These are phyloP conservation scores for Zaprionus bogoriensis DNA, from an alignment of 2,888 invertebrate species.

Conservation along the genomic window DNA sequence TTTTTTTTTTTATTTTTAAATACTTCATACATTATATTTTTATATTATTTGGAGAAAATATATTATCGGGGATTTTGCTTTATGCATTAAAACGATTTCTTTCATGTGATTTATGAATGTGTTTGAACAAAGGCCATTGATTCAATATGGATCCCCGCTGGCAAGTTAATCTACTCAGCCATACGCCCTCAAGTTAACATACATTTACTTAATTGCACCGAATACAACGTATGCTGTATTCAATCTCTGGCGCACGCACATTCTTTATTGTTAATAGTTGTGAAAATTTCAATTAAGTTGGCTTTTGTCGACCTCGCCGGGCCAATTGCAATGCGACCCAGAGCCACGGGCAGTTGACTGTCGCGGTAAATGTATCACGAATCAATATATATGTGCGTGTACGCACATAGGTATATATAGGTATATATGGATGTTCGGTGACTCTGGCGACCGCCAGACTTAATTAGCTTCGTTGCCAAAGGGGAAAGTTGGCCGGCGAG, in stretches of 20 bases:
- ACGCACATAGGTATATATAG: background rate
- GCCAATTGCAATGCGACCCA: slow-evolving; percentile 1
- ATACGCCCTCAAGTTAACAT: background rate
- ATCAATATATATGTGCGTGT: slow-evolving; percentile 19
- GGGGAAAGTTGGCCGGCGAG: slow-evolving; percentile 38
- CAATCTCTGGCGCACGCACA: background rate
- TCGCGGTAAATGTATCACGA: background rate
- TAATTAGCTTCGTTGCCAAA: slow-evolving; percentile 53
- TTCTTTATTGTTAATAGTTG: slow-evolving; percentile 23
- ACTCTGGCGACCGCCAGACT: slow-evolving; percentile 40
- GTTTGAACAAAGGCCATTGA: no score
- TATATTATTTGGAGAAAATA: no score
- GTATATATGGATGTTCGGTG: slow-evolving; percentile 22
- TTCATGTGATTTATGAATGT: no score
- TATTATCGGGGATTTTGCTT: no score
- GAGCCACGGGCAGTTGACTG: background rate
- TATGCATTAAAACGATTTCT: no score
- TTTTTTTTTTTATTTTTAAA: no score
- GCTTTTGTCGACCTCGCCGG: slow-evolving; percentile 40
- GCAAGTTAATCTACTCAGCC: no score
- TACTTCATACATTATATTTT: no score
- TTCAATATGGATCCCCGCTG: no score
- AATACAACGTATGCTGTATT: background rate
- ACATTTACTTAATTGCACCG: background rate
- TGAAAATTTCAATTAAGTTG: slow-evolving; percentile 60